phyloP scores from a whole-genome alignment of 2,113 vertebrate genomes.

The Planiliza haematocheilus region DNA sequence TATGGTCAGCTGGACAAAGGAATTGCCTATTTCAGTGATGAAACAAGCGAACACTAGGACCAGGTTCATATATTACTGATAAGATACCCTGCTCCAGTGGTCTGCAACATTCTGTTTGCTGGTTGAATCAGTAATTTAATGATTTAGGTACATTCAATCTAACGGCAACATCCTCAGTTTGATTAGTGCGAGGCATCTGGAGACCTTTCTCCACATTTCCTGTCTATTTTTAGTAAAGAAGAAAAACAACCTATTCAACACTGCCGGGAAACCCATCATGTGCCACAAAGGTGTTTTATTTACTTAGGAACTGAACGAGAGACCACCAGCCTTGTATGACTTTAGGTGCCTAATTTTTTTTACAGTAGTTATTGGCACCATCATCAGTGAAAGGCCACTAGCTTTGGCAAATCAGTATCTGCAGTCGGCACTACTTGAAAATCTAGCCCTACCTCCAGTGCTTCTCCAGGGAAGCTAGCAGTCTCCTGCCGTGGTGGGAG shows the following conservation, averaged over 20 bases:
- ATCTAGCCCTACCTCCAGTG: conserved; percentile 36
- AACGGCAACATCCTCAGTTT: neutral
- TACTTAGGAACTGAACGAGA: neutral
- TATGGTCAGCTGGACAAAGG: neutral
- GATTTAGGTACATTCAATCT: too few relatives aligned
- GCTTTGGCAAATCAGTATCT: conserved; percentile 20
- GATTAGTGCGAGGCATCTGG: neutral
- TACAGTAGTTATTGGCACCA: conserved; percentile 30
- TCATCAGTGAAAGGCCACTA: conserved; percentile 40
- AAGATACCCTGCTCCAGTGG: neutral
- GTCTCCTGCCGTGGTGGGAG: conserved; percentile 16
- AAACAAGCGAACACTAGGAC: too few relatives aligned
- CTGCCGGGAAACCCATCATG: neutral
- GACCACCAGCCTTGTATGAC: neutral
- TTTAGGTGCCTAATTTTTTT: conserved; percentile 8
- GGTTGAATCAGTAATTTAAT: neutral
- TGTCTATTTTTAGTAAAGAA: neutral
- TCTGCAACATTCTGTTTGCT: neutral
- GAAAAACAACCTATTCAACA: too few relatives aligned
- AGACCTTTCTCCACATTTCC: neutral
- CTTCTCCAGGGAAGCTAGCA: conserved; percentile 31
- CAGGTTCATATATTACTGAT: neutral
- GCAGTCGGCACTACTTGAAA: conserved; percentile 12
- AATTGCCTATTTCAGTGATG: too few relatives aligned
- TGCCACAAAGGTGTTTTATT: conserved; percentile 1